Evolutionary conservation across 2,888 invertebrate genomes (phyloP).

Genomic region (Sthenelais limicola): DNA sequence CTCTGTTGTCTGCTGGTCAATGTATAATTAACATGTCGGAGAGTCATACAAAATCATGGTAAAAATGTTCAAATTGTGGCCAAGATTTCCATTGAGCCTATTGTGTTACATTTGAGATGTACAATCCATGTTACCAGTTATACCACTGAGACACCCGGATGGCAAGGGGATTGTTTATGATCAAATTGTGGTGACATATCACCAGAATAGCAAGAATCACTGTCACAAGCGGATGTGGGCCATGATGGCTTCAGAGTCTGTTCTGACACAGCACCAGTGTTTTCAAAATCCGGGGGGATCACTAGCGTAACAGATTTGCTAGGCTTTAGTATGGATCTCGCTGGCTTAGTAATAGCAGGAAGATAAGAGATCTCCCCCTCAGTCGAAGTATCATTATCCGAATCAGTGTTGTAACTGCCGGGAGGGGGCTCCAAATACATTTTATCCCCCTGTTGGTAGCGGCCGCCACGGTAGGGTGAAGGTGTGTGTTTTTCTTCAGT

Average conservation of each 20-base stretch:
- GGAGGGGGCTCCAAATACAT: conserved; percentile 30
- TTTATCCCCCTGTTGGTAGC: background rate
- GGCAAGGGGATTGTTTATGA: no score
- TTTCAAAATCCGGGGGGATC: conserved; percentile 13
- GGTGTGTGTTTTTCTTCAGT: no score
- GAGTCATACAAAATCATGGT: no score
- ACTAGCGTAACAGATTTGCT: conserved; percentile 20
- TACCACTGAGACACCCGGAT: no score
- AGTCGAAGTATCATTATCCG: conserved; percentile 38
- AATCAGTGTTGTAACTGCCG: conserved; percentile 21
- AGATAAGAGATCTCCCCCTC: conserved; percentile 7
- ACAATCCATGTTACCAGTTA: no score
- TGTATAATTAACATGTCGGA: no score
- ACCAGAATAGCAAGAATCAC: conserved; percentile 17
- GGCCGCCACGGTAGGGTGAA: no score
- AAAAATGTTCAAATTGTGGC: no score
- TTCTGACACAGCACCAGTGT: no score
- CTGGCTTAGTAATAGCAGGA: background rate
- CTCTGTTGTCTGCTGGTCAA: no score
- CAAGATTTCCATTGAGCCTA: no score
- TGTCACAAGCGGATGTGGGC: conserved; percentile 23
- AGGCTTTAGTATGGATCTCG: conserved; percentile 36
- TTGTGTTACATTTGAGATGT: no score
- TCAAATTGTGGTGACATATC: conserved; percentile 9
- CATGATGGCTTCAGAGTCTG: background rate